Evolutionary conservation across 2,888 invertebrate genomes (phyloP).

Genomic region (Pristionchus entomophagus): DNA sequence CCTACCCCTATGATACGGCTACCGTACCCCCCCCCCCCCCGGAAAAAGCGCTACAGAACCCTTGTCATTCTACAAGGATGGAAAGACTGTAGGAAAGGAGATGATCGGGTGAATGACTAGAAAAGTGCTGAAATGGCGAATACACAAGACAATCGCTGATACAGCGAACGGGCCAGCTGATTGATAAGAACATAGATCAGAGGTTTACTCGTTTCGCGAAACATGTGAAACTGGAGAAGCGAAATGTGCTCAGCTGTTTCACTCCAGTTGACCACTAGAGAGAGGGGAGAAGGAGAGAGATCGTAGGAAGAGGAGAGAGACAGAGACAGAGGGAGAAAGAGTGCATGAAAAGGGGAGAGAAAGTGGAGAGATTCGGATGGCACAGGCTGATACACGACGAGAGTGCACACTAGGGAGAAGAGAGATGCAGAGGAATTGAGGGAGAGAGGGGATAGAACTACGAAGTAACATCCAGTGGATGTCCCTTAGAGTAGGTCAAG

Average conservation of each 20-base stretch:
- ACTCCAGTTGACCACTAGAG: not conserved
- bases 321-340: not conserved
- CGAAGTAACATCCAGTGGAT: not conserved
- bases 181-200: not conserved
- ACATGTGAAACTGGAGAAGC: not conserved
- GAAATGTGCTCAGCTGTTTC: slow-evolving; percentile 13
- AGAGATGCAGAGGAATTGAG: not conserved
- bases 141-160: not conserved
- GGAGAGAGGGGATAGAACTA: not conserved
- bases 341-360: slow-evolving; percentile 8
- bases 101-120: not conserved
- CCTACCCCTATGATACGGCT: not conserved
- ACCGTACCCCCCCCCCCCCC: no score
- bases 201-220: not conserved
- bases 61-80: no score
- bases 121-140: not conserved
- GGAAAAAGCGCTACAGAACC: no score
- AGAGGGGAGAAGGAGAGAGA: not conserved
- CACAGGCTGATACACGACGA: slow-evolving; percentile 20
- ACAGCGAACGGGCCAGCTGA: not conserved
- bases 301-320: no score
- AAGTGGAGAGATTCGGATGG: slow-evolving; percentile 8
- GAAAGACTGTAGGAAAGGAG: not conserved
- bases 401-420: not conserved
- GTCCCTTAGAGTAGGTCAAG: no score